Evolutionary conservation across 2,113 vertebrate species (phyloP), one percentile per base, ranked within the genome.

Genomic region (Conger conger): DNA sequence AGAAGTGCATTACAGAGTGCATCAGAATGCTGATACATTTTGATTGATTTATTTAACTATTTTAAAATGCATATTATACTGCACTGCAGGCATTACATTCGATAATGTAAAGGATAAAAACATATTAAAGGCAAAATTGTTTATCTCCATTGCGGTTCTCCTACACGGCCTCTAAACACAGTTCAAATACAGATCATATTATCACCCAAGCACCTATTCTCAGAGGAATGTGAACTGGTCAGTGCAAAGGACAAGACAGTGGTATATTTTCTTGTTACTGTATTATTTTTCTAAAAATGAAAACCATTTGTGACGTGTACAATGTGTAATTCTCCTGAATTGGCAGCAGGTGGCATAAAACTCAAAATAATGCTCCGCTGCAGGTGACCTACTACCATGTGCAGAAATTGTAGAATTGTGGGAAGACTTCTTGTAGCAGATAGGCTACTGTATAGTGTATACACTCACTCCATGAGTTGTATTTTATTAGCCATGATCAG

Each of bases 301-400:
- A 63, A 63, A 63, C 57, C 57, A 6, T 23, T 63, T 73, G 3
- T 63, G 68, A 23, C 9, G n/a, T 73, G 27, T 73, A 73, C 27
- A 30, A 33, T 13, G 68, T 73, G 68, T 73, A 73, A 73, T 33
- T 73, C 9, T 11, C 27, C n/a, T 30, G 11, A 30, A 33, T 13
- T 33, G 68, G n/a, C 68, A 73, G 68, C 68, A 73, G 68, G 27
- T 73, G 68, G 68, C 68, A 73, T n/a, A 33, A 73, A 73, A 73
- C 68, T 73, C 68, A 33, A 73, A 73, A 73, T 73, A 73, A 73
- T 73, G 27, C 68, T 8, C 20, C 23, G 20, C 9, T 8, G 68
- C 33, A 13, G 11, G 23, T 33, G 27, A 33, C 11, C 33, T 11
- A 73, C 27, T n/a, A n/a, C 60, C 60, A 33, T 27, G n/a, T 73